Evolutionary conservation across 2,888 invertebrate genomes (phyloP).

Genomic region (Macrophya annulata): DNA sequence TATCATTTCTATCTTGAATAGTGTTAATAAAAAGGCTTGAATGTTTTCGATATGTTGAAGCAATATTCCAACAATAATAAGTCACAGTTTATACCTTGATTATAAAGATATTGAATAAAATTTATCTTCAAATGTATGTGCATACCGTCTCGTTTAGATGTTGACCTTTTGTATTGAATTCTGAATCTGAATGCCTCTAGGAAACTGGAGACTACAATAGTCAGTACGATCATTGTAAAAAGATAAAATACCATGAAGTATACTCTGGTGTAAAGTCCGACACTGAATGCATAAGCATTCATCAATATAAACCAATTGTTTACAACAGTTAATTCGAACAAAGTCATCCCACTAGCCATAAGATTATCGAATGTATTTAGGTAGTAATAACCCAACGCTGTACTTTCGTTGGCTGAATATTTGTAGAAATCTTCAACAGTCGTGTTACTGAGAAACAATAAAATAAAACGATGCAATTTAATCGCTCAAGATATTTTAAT

Average conservation of each 20-base stretch:
- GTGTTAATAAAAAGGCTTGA: constrained; percentile 55
- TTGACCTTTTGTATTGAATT: constrained; percentile 92
- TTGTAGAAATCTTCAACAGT: constrained; percentile 92
- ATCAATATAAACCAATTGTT: constrained; percentile 97
- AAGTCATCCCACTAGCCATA: constrained; percentile 89
- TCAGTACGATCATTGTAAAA: constrained; percentile 94
- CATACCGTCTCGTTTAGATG: constrained; percentile 88
- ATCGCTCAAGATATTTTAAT: not conserved
- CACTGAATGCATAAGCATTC: constrained; percentile 90
- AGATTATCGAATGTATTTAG: constrained; percentile 92
- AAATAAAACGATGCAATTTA: not conserved
- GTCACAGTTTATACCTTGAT: constrained; percentile 48
- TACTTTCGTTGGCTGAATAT: constrained; percentile 85
- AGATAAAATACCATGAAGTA: constrained; percentile 95
- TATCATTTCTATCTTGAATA: constrained; percentile 21
- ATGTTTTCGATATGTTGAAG: constrained; percentile 61
- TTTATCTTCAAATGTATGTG: constrained; percentile 39
- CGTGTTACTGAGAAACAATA: constrained; percentile 84
- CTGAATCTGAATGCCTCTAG: constrained; percentile 93
- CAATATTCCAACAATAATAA: constrained; percentile 35
- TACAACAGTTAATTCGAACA: constrained; percentile 94
- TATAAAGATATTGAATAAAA: constrained; percentile 42
- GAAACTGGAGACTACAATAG: constrained; percentile 94
- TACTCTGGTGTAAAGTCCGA: constrained; percentile 87
- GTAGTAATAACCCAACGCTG: constrained; percentile 91